These are phyloP conservation scores for Phymastichus coffea DNA, from an alignment of 1,140 invertebrate genomes.

Conservation along the genomic window DNA sequence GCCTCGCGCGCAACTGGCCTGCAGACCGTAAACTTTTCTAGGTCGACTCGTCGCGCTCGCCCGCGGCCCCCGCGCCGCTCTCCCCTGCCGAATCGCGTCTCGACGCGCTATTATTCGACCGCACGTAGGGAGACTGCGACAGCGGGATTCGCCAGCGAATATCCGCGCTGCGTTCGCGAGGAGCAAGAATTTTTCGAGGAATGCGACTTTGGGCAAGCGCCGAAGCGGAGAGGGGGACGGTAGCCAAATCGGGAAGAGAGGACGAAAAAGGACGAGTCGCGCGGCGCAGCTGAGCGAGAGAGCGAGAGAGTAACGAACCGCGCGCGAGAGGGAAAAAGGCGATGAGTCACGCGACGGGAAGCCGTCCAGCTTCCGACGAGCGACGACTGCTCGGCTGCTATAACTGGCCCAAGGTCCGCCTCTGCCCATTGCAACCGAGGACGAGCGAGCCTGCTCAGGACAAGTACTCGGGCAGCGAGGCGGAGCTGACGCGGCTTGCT, in stretches of 20 bases:
- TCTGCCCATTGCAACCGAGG: no score
- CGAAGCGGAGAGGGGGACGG: neutral
- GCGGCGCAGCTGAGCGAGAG: neutral
- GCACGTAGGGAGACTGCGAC: neutral
- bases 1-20: no score
- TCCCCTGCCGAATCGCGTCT: neutral
- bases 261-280: neutral
- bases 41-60: no score
- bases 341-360: constrained; percentile 45
- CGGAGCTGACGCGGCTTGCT: no score
- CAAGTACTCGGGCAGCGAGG: no score
- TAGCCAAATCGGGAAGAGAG: neutral
- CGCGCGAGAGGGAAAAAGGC: constrained; percentile 33
- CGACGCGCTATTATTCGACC: no score
- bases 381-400: constrained; percentile 38
- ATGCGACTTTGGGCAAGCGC: no score
- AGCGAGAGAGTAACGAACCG: constrained; percentile 9
- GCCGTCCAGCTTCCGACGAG: constrained; percentile 33
- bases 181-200: no score
- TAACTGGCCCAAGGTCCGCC: constrained; percentile 49
- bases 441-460: no score
- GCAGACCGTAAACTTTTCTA: no score
- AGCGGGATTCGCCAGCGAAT: no score
- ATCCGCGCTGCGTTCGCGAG: no score
- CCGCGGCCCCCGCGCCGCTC: neutral